Base-by-base conservation (phyloP, 2,888 invertebrate genomes). In the Electrophaes corylata region DNA sequence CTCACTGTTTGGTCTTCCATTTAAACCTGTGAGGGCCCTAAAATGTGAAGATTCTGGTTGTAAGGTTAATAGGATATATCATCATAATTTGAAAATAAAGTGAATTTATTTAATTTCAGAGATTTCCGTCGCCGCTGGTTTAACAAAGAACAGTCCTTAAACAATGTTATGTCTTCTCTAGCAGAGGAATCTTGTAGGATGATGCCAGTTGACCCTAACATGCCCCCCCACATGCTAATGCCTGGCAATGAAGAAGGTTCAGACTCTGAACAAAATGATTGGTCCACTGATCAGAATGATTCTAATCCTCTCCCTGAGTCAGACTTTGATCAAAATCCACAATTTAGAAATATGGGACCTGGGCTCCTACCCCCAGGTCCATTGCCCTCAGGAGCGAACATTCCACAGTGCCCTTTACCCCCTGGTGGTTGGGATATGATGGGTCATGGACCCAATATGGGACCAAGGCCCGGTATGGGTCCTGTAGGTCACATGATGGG, bases 181-280 rank as follows among this genome's bases (percentile, higher is more conserved):
- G 44, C 78, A 23, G 88, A 88, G 62, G 88, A 88, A 12, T 19
- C 39, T 12, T 18, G 12, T 49, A 49, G 49, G 18, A 39, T 18
- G 6, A 49, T 40, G 8, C 12, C 40, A 33, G 56, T 57, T 12
- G 84, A 65, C 2, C 60, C 64, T 60, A 67, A 63, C 29, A 88
- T 88, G 57, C 86, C 84, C 51, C 66, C 88, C 18, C 78, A 86
- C 4, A 89, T 88, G 88, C 89, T 90, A 74, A 75, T 86, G 8
- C 79, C 87, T 62, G 70, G 86, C 18, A 78, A 77, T 23, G 80
- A 83, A 45, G 79, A 78, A 19, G 72, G 79, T 45, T 71, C 81
- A 4, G 81, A 83, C 52, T 69, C 78, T 33, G 75, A 76, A 39
- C 69, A 70, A 52, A 75, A 75, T 53, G 73, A 78, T 47, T 89